phyloP scores from a whole-genome alignment of 2,797 vertebrate species.

The Coregonus suidteri region DNA sequence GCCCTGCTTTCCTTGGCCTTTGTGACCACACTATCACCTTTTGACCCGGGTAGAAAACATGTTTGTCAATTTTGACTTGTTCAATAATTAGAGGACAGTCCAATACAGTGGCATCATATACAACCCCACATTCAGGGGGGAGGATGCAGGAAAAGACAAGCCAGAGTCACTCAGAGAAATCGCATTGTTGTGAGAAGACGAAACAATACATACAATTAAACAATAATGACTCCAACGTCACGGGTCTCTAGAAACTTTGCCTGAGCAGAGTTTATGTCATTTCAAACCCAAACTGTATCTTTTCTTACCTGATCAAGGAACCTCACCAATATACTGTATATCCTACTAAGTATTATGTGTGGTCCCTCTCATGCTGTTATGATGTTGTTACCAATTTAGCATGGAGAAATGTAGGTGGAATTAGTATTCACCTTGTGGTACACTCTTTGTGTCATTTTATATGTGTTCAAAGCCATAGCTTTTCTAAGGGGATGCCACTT shows the following conservation, averaged over 20 bases:
- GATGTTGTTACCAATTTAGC: constrained; percentile 13
- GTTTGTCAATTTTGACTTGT: neutral
- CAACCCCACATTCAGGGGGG: neutral
- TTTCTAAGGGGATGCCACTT: neutral
- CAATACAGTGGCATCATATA: neutral
- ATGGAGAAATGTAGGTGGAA: neutral
- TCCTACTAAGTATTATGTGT: neutral
- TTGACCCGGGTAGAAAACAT: constrained; percentile 32
- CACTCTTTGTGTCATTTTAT: neutral
- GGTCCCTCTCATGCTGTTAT: too few relatives aligned
- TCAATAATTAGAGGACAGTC: neutral
- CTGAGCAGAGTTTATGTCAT: neutral
- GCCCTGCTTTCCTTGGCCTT: constrained; percentile 37
- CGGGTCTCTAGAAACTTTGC: too few relatives aligned
- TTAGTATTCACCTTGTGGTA: neutral
- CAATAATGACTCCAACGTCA: too few relatives aligned
- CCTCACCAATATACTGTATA: neutral
- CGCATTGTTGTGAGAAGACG: neutral
- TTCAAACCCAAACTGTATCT: neutral
- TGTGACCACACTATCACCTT: constrained; percentile 19
- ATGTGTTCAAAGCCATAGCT: neutral
- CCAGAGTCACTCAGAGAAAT: neutral
- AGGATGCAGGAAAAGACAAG: neutral
- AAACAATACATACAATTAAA: neutral
- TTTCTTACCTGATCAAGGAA: too few relatives aligned